Conservation (phyloP, 2,888 invertebrate species). For the Aporophyla lueneburgensis region DNA sequence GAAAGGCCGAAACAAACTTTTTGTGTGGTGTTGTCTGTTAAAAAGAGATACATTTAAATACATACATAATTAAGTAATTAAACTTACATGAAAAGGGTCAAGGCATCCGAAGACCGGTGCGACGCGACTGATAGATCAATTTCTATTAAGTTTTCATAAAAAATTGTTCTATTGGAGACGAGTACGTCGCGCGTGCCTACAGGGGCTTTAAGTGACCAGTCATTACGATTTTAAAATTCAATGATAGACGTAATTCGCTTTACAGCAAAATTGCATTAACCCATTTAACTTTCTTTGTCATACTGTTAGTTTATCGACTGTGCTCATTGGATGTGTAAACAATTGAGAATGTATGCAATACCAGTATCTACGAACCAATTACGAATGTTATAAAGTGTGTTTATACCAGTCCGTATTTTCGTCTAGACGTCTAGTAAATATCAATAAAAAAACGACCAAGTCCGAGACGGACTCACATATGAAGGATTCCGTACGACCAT, state of each 20-base stretch:
- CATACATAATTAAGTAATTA: neutral
- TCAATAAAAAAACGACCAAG: constrained; percentile 11
- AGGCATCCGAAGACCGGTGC: no score
- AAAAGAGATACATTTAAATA: neutral
- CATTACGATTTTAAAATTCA: neutral
- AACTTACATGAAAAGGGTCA: neutral
- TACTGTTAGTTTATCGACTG: neutral
- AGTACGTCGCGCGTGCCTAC: no score
- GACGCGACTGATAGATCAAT: no score
- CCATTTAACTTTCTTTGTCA: neutral
- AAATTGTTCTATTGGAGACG: no score
- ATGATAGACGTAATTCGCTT: neutral
- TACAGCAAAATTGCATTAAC: neutral
- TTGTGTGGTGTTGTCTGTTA: neutral
- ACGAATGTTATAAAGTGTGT: constrained; percentile 5
- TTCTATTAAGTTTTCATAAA: no score
- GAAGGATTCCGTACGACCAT: no score
- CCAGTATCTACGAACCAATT: constrained; percentile 36
- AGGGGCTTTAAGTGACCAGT: neutral
- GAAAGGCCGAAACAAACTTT: no score
- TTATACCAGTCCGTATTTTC: constrained; percentile 13
- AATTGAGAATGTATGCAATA: constrained; percentile 27
- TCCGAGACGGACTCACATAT: no score
- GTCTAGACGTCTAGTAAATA: constrained; percentile 26
- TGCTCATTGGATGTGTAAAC: constrained; percentile 12